Evolutionary conservation across 2,113 vertebrate species (phyloP).

Genomic region (Phalacrocorax aristotelis): DNA sequence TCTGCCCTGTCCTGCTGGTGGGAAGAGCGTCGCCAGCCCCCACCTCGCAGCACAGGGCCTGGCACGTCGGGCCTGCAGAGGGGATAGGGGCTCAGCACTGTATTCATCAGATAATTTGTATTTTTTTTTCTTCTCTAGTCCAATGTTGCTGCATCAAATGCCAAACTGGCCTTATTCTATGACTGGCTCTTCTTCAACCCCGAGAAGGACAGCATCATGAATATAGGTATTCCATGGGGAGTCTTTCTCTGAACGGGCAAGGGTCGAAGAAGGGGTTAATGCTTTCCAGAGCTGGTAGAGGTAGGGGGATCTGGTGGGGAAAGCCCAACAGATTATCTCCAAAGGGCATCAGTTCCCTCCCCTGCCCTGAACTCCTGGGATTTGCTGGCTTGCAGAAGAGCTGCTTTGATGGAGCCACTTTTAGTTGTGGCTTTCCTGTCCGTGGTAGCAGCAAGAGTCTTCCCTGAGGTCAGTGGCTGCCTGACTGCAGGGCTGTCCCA

Average conservation of each 20-base stretch:
- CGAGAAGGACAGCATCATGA: conserved; percentile 99
- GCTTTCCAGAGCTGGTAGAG: neutral
- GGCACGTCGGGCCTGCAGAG: rapidly evolving
- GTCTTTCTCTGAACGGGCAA: rapidly evolving
- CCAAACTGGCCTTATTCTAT: conserved; percentile 96
- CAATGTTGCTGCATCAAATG: conserved; percentile 95
- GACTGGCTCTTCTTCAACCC: conserved; percentile 99
- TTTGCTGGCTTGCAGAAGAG: neutral
- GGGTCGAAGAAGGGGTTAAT: neutral
- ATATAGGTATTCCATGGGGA: conserved; percentile 80
- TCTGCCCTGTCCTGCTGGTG: neutral
- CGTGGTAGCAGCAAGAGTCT: neutral
- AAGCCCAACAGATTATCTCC: neutral
- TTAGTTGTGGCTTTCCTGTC: rapidly evolving
- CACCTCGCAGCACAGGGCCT: rapidly evolving
- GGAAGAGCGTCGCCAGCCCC: neutral
- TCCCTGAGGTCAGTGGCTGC: neutral
- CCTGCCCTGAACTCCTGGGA: neutral
- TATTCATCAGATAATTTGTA: rapidly evolving
- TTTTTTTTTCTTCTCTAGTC: conserved; percentile 75
- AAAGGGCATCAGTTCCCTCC: neutral
- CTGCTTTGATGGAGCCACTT: neutral
- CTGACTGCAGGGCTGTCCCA: neutral
- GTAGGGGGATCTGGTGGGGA: neutral
- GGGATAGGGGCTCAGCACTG: rapidly evolving